Conservation (phyloP, 2,797 vertebrate species). For the Myotis myotis region DNA sequence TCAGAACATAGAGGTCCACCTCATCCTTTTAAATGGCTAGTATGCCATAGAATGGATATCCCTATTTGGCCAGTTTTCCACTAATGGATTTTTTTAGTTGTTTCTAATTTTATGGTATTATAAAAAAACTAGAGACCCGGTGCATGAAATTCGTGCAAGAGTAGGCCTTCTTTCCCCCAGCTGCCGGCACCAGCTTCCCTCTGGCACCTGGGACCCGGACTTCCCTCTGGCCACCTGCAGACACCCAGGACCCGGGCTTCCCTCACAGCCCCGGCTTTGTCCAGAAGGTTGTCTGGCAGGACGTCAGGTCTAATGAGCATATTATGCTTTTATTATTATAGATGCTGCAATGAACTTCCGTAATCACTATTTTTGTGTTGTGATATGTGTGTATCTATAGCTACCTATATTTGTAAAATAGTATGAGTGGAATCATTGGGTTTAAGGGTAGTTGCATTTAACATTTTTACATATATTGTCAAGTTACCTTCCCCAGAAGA, state of each 20-base stretch:
- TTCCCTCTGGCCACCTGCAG: too few species aligned
- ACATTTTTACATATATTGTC: neutral
- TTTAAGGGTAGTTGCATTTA: neutral
- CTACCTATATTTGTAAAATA: neutral
- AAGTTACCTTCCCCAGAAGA: neutral
- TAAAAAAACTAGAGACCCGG: neutral
- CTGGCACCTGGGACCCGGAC: too few species aligned
- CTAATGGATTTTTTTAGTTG: neutral
- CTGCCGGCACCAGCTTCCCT: too few species aligned
- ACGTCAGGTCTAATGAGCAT: too few species aligned
- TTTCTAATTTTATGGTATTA: conserved; percentile 42
- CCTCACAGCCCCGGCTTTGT: too few species aligned
- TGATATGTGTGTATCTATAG: neutral
- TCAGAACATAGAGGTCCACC: neutral
- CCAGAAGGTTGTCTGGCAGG: too few species aligned
- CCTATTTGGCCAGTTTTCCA: neutral
- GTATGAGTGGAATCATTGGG: neutral
- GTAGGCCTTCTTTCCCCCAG: too few species aligned
- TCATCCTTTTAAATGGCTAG: neutral
- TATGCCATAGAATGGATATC: neutral
- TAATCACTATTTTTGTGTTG: neutral
- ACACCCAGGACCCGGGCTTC: too few species aligned
- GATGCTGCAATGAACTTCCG: neutral
- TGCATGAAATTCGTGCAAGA: too few species aligned
- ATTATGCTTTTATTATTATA: too few species aligned